Percentiles rank a stretch among this genome's conserved stretches.
Conservation (phyloP, 2,113 vertebrate genomes). For the Gallinago media region DNA sequence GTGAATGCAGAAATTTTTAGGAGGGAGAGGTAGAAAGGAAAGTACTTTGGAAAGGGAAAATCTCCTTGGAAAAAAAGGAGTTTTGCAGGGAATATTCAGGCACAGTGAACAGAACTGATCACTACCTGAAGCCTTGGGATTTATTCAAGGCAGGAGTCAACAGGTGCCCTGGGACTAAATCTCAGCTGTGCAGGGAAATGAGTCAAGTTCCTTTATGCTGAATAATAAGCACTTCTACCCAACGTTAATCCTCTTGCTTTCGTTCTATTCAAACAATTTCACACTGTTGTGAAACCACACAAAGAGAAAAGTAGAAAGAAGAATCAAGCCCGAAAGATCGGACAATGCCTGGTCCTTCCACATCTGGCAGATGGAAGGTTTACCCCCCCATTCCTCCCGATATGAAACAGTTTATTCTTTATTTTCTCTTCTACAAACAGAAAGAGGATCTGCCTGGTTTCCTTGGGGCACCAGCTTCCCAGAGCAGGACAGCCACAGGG, state of each 20-base stretch:
- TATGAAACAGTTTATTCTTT: background rate
- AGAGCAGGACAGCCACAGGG: background rate
- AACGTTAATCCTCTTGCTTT: background rate
- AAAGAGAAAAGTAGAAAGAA: background rate
- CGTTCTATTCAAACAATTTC: background rate
- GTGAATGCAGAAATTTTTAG: background rate
- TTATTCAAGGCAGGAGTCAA: background rate
- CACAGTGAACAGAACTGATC: background rate
- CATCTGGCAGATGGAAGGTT: background rate
- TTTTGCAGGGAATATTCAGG: background rate
- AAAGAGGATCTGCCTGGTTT: background rate
- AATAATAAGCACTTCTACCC: background rate
- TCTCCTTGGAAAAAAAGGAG: background rate
- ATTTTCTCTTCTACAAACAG: background rate
- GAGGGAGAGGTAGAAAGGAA: background rate
- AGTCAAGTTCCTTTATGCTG: background rate
- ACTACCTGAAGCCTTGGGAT: background rate
- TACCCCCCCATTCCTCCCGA: background rate
- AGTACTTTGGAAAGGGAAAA: background rate
- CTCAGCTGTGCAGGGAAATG: background rate
- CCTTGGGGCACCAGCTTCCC: background rate
- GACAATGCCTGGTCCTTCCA: background rate
- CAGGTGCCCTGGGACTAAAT: background rate
- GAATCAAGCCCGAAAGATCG: accelerated
- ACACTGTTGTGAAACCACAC: background rate